These are phyloP conservation scores for Pseudomyrmex sp. DNA, from an alignment of 1,140 invertebrate genomes.

Conservation along the genomic window DNA sequence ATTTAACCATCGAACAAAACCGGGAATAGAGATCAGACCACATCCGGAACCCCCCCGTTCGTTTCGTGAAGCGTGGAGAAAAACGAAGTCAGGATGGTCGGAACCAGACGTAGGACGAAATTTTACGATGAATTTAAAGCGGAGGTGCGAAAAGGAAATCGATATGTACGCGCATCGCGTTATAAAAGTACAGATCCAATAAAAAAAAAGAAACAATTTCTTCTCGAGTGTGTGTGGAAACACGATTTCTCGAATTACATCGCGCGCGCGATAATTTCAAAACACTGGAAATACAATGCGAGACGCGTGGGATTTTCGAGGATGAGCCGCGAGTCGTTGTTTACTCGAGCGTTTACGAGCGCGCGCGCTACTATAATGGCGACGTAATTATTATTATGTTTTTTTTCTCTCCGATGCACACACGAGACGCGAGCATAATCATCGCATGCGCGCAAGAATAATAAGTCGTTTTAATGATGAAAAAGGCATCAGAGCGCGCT, in stretches of 20 bases:
- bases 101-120: background rate
- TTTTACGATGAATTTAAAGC: too few species aligned
- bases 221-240: too few species aligned
- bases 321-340: background rate
- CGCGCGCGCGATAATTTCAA: too few species aligned
- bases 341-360: constrained; percentile 12
- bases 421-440: background rate
- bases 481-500: constrained; percentile 6
- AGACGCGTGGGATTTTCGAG: background rate
- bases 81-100: background rate
- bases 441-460: background rate
- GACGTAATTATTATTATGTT: background rate
- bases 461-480: constrained; percentile 14
- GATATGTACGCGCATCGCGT: too few species aligned
- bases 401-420: background rate
- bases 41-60: constrained; percentile 53
- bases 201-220: too few species aligned
- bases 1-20: constrained; percentile 64
- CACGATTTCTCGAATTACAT: too few species aligned
- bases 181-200: too few species aligned
- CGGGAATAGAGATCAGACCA: constrained; percentile 64
- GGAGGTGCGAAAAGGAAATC: background rate
- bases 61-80: background rate
- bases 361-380: background rate
- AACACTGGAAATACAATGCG: background rate